These are phyloP conservation scores for Cantharis rustica DNA, from an alignment of 2,888 invertebrate genomes.

Conservation along the genomic window DNA sequence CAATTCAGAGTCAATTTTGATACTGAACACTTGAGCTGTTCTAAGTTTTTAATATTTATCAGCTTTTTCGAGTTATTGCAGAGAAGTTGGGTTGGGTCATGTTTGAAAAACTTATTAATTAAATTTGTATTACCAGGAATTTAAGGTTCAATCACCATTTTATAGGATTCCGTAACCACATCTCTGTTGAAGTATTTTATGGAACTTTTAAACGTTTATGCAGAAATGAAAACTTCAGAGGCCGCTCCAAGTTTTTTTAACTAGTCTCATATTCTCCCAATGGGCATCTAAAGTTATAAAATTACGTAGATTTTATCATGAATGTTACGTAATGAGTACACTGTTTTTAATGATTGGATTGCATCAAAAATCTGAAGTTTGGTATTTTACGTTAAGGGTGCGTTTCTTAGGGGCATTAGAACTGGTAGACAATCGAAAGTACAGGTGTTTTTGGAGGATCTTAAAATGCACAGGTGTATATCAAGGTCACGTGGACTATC, in stretches of 20 bases:
- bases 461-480: constrained; percentile 21
- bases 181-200: background rate
- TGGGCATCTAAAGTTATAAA: background rate
- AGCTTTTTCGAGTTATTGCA: too few species aligned
- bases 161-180: too few species aligned
- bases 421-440: background rate
- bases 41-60: too few species aligned
- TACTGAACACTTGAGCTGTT: too few species aligned
- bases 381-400: background rate
- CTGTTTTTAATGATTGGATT: background rate
- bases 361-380: background rate
- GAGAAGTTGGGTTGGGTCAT: too few species aligned
- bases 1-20: too few species aligned
- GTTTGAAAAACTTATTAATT: too few species aligned
- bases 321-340: background rate
- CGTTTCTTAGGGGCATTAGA: background rate
- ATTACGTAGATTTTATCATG: background rate
- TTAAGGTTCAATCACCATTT: too few species aligned
- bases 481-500: constrained; percentile 16
- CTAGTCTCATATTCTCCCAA: background rate
- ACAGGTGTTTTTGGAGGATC: background rate
- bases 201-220: background rate
- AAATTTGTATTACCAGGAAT: too few species aligned
- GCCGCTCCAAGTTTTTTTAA: background rate
- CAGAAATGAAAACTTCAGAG: background rate